Conservation (phyloP, 2,113 vertebrate genomes). For the Vulpes lagopus region DNA sequence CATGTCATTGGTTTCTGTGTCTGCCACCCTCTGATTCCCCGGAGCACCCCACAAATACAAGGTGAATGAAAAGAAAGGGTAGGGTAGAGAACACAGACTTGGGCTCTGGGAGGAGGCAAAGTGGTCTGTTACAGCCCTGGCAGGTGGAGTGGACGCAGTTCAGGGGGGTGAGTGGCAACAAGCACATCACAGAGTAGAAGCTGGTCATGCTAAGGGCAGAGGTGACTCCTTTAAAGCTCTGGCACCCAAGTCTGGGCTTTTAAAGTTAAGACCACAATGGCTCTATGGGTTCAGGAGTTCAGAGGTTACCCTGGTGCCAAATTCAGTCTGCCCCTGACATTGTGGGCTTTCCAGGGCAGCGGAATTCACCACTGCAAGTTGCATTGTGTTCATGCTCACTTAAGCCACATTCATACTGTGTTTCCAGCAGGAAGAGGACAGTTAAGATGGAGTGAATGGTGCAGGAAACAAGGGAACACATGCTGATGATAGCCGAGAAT, state of each 20-base stretch:
- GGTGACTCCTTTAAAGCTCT: background rate
- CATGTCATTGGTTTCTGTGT: background rate
- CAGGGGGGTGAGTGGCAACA: no score
- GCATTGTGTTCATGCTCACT: background rate
- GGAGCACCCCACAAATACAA: background rate
- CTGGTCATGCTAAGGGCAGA: background rate
- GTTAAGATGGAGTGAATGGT: background rate
- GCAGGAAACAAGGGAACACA: background rate
- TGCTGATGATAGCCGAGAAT: background rate
- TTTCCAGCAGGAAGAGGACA: background rate
- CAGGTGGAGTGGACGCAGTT: background rate
- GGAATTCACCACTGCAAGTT: background rate
- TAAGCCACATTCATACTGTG: background rate
- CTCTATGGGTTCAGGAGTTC: background rate
- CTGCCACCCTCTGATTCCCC: background rate
- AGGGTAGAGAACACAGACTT: background rate
- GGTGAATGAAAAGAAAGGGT: background rate
- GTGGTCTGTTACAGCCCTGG: background rate
- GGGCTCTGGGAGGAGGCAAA: background rate
- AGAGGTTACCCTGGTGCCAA: background rate
- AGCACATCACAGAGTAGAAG: background rate
- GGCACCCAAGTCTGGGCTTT: background rate
- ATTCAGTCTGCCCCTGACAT: background rate
- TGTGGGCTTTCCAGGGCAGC: background rate
- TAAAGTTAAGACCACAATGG: background rate